These are phyloP conservation scores for Crossocerus cetratus DNA, from an alignment of 2,888 invertebrate genomes.

Conservation along the genomic window DNA sequence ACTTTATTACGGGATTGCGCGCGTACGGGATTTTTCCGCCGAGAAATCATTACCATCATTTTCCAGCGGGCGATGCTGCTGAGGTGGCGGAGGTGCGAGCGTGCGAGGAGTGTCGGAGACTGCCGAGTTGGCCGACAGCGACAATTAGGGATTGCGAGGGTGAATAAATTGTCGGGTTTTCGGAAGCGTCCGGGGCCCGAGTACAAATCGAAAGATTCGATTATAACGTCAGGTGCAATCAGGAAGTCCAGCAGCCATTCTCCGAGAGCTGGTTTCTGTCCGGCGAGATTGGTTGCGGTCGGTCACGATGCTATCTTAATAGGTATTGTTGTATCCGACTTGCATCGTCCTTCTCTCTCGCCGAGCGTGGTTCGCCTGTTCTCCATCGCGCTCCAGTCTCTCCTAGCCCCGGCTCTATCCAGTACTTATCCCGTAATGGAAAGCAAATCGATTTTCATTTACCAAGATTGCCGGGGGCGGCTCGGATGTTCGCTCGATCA, in stretches of 20 bases:
- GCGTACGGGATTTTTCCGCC: background rate
- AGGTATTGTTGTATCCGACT: constrained; percentile 55
- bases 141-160: too few species aligned
- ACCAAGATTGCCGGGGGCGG: constrained; percentile 45
- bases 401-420: constrained; percentile 9
- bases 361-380: background rate
- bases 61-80: background rate
- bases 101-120: too few species aligned
- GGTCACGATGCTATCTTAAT: constrained; percentile 57
- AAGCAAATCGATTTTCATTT: constrained; percentile 59
- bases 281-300: constrained; percentile 51
- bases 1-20: background rate
- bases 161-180: too few species aligned
- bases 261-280: constrained; percentile 42
- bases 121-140: too few species aligned
- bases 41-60: background rate
- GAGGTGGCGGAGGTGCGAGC: background rate
- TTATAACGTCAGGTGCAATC: constrained; percentile 52
- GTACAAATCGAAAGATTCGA: constrained; percentile 46
- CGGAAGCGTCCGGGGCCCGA: constrained; percentile 1
- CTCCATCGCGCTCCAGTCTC: background rate
- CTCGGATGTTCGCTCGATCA: constrained; percentile 46
- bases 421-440: constrained; percentile 54
- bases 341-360: constrained; percentile 31
- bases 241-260: constrained; percentile 30